Conservation (phyloP, 2,888 invertebrate species). For the Lobophora halterata region DNA sequence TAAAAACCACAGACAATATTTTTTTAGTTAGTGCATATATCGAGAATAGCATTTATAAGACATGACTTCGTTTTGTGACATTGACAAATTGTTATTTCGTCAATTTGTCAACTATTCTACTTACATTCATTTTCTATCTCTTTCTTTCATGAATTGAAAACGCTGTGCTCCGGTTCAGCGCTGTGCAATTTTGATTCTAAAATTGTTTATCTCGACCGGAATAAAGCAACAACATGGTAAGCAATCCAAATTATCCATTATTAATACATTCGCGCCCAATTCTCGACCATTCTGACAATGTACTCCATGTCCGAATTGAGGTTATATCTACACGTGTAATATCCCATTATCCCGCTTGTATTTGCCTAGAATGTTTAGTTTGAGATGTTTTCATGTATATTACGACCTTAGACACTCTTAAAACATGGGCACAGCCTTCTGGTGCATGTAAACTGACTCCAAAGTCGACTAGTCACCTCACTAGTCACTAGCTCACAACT, state of each 20-base stretch:
- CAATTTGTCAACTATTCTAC: not conserved
- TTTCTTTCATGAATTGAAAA: slow-evolving; percentile 55
- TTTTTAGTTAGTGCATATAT: not conserved
- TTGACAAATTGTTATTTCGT: no score
- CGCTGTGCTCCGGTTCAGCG: slow-evolving; percentile 91
- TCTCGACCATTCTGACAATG: not conserved
- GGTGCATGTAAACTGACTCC: no score
- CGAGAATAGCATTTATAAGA: slow-evolving; percentile 1
- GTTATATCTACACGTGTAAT: slow-evolving; percentile 62
- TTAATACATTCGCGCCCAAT: not conserved
- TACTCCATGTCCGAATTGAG: slow-evolving; percentile 37
- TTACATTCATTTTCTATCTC: slow-evolving; percentile 20
- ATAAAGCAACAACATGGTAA: slow-evolving; percentile 82
- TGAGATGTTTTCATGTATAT: no score
- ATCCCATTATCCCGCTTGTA: not conserved
- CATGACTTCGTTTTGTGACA: not conserved
- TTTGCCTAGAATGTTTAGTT: no score
- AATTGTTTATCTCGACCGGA: slow-evolving; percentile 94
- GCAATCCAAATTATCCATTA: slow-evolving; percentile 21
- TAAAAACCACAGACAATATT: slow-evolving; percentile 1
- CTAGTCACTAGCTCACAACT: no score
- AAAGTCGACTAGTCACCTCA: no score
- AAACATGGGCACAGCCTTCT: no score
- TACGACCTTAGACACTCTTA: no score
- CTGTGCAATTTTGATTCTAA: slow-evolving; percentile 86